These are phyloP conservation scores for Sebastes glaucus DNA, from an alignment of 2,797 vertebrate genomes.

Conservation along the genomic window DNA sequence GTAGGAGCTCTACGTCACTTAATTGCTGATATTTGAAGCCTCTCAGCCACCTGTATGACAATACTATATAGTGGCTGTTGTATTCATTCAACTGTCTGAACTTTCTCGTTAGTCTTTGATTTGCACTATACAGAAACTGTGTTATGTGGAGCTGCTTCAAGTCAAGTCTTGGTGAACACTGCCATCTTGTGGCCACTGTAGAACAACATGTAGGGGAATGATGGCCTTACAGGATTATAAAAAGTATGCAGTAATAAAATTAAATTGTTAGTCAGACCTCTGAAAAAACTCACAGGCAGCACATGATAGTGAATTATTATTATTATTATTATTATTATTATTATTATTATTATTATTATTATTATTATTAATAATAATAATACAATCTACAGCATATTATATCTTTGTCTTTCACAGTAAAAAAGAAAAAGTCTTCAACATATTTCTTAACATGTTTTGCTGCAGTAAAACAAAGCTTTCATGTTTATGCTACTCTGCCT, in stretches of 20 bases:
- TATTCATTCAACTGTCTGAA: background rate
- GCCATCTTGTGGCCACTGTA: conserved; percentile 44
- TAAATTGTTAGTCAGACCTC: background rate
- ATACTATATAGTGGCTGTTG: background rate
- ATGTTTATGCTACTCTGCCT: background rate
- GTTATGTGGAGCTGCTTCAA: background rate
- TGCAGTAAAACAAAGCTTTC: background rate
- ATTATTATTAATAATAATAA: too few species aligned
- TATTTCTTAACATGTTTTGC: background rate
- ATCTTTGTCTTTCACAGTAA: background rate
- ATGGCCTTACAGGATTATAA: background rate
- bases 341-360: too few species aligned
- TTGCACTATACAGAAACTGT: background rate
- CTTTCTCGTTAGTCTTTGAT: background rate
- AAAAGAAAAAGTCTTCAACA: background rate
- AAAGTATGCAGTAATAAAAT: background rate
- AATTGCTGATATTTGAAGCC: background rate
- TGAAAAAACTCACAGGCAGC: background rate
- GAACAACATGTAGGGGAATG: background rate
- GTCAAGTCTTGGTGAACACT: conserved; percentile 14
- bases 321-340: too few species aligned
- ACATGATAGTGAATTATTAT: background rate
- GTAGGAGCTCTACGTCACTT: background rate
- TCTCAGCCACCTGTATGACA: background rate
- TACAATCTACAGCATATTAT: background rate